phyloP scores from a whole-genome alignment of 2,888 invertebrate species.

The Limulus polyphemus region DNA sequence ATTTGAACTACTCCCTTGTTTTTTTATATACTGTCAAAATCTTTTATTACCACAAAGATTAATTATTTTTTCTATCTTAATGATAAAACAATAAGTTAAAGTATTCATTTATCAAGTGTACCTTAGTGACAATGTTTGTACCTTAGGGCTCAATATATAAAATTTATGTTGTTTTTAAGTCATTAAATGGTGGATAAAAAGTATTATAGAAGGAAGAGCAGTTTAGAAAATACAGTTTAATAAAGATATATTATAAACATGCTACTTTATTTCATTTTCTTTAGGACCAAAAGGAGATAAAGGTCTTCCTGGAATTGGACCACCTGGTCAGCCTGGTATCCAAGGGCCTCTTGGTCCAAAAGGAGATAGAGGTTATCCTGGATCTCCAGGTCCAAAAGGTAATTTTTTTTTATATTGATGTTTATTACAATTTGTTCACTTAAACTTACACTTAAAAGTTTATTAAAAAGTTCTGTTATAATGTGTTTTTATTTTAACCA shows the following conservation, averaged over 20 bases:
- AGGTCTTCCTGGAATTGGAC: slow-evolving; percentile 56
- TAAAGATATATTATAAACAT: not conserved
- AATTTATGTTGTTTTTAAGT: too few species aligned
- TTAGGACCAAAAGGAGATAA: slow-evolving; percentile 45
- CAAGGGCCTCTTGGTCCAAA: slow-evolving; percentile 55
- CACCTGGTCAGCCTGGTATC: slow-evolving; percentile 58
- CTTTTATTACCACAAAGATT: not conserved
- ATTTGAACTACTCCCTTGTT: not conserved
- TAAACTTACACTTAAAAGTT: too few species aligned
- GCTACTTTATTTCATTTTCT: slow-evolving; percentile 30
- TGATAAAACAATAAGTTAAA: not conserved
- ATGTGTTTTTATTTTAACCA: too few species aligned
- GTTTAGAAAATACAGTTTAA: not conserved
- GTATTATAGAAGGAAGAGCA: too few species aligned
- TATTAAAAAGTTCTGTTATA: too few species aligned
- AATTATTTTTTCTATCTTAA: not conserved
- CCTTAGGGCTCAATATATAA: too few species aligned
- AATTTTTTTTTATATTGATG: too few species aligned
- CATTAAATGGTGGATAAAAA: too few species aligned
- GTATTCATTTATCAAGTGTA: too few species aligned
- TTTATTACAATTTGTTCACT: too few species aligned
- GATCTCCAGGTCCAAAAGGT: slow-evolving; percentile 46
- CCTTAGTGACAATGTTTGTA: too few species aligned
- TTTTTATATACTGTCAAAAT: not conserved
- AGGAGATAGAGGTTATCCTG: slow-evolving; percentile 48